Evolutionary conservation across 2,888 invertebrate species (phyloP), one percentile per base, ranked within the genome.

Genomic region (Drosophila prostipennis): DNA sequence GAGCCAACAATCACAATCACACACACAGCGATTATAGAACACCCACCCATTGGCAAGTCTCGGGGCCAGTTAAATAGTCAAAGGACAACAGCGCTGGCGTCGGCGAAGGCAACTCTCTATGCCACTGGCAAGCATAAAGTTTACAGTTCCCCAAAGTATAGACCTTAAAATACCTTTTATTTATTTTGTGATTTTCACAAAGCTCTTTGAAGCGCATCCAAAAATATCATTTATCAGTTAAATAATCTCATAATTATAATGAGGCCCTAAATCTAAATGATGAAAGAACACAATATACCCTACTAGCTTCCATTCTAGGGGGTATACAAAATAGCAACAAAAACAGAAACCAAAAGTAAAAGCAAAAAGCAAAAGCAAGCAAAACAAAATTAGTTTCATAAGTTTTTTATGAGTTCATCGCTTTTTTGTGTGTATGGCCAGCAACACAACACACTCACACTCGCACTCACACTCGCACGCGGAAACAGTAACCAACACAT

Each of bases 401-500:
- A 88, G 84, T 84, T 84, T 84, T 88, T 84, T 84, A 84, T 87
- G 88, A 88, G 88, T 84, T 84, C 88, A 84, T 84, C 88, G 88
- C 83, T 86, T 88, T 85, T 86, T 88, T 78, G 77, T 79, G 77
- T 79, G 63, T 76, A 55, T 59, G 52, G 75, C 61, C 68, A 73
- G 59, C 78, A 73, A 71, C 29, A 78, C 65, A 80, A 52, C 55
- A 51, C 48, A 29, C 56, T 16, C 56, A 45, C 40, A 6, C 23
- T n/a, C 42, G 7, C 55, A 19, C 49, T 16, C 48, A 39, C 29
- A 65, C 63, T 52, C 70, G 59, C 52, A 64, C 49, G 70, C 59
- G 73, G 78, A 73, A 53, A 57, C 53, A 55, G 52, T 52, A 39
- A 57, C 51, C 37, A 42, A 45, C 40, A 71, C 45, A 42, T 32